A percentile compares a stretch with the other conserved stretches of the same genome.
phyloP scores from a whole-genome alignment of 2,797 vertebrate genomes.

The Channallabes apus region DNA sequence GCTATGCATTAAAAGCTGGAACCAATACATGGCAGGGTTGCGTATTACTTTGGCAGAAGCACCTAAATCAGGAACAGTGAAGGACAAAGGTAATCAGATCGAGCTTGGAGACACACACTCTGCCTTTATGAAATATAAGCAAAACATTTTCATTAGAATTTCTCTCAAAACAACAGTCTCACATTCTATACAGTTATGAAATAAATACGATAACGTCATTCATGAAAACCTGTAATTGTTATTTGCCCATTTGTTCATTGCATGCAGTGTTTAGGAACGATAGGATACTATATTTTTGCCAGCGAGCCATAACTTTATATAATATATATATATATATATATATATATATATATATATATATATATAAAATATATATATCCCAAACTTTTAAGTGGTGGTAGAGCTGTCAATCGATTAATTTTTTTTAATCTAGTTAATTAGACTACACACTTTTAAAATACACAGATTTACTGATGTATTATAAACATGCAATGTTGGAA shows the following conservation, averaged over 20 bases:
- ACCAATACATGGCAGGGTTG: constrained; percentile 26
- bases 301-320: neutral
- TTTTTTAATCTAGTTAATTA: too few relatives aligned
- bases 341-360: too few relatives aligned
- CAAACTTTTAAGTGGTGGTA: too few relatives aligned
- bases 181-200: neutral
- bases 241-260: neutral
- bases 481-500: too few relatives aligned
- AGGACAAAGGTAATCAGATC: constrained; percentile 34
- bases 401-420: too few relatives aligned
- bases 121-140: constrained; percentile 1
- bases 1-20: constrained; percentile 44
- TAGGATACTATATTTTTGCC: neutral
- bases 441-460: too few relatives aligned
- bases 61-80: constrained; percentile 28
- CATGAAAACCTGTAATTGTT: neutral
- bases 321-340: too few relatives aligned
- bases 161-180: neutral
- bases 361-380: too few relatives aligned
- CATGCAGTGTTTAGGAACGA: neutral
- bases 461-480: too few relatives aligned
- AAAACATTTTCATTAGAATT: neutral
- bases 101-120: neutral
- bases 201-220: neutral
- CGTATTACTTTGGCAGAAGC: constrained; percentile 32